Conservation (phyloP, 2,113 vertebrate species). For the Halichoerus grypus region DNA sequence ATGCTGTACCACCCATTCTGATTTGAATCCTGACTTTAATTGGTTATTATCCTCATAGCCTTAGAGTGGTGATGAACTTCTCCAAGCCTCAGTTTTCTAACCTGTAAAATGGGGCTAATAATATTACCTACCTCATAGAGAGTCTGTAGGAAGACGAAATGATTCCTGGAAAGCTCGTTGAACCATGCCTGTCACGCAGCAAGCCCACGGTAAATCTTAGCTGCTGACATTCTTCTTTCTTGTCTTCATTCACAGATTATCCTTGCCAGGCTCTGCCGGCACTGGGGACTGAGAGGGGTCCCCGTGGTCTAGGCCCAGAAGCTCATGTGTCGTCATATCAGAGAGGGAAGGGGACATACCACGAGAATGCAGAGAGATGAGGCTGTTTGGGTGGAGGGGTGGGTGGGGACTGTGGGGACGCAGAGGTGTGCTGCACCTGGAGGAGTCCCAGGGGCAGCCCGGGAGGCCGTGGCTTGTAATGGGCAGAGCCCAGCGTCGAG, state of each 20-base stretch:
- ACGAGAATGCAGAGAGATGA: neutral
- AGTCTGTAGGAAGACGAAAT: neutral
- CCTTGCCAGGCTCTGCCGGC: neutral
- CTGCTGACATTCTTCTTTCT: neutral
- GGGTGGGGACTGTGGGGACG: neutral
- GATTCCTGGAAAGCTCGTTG: neutral
- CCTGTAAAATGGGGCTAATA: neutral
- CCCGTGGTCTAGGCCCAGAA: neutral
- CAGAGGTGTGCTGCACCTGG: rapidly evolving
- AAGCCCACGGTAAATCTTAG: neutral
- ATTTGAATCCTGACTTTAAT: neutral
- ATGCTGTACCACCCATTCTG: neutral
- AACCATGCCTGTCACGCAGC: neutral
- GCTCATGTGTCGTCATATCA: neutral
- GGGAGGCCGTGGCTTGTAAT: neutral
- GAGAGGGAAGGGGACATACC: neutral
- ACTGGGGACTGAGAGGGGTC: neutral
- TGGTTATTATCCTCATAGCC: neutral
- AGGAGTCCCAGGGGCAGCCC: neutral
- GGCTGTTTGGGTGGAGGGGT: neutral
- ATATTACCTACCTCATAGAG: neutral
- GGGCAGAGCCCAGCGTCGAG: neutral
- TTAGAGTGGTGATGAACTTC: neutral
- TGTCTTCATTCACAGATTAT: neutral
- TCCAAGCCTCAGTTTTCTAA: neutral